Conservation (phyloP, 2,113 vertebrate species). For the Brienomyrus longianalis region DNA sequence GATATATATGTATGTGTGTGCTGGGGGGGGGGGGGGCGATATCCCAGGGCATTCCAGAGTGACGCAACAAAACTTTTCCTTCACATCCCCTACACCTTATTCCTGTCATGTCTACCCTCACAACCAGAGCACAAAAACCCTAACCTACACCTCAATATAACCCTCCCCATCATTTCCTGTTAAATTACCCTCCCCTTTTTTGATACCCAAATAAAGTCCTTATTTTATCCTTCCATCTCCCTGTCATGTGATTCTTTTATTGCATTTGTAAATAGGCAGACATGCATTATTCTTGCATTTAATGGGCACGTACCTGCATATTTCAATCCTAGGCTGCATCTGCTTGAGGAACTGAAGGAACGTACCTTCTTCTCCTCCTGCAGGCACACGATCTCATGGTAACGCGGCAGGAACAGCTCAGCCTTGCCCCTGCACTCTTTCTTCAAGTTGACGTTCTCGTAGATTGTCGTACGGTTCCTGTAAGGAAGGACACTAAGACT, state of each 20-base stretch:
- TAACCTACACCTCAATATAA: too few relatives aligned
- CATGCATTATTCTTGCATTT: background rate
- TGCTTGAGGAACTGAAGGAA: background rate
- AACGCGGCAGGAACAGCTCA: constrained; percentile 53
- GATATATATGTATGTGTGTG: background rate
- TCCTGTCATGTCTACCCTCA: background rate
- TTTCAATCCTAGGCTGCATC: background rate
- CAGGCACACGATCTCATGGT: constrained; percentile 57
- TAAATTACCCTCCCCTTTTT: background rate
- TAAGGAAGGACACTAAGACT: constrained; percentile 40
- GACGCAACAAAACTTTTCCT: background rate
- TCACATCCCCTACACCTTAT: background rate
- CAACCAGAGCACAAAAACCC: too few relatives aligned
- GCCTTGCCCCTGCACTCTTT: constrained; percentile 51
- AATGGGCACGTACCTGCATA: background rate
- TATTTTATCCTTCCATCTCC: background rate
- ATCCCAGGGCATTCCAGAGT: background rate
- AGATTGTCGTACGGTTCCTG: constrained; percentile 53
- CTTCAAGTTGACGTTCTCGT: constrained; percentile 67
- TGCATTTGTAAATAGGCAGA: background rate
- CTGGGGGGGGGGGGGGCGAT: background rate
- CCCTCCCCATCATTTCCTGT: background rate
- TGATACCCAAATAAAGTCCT: background rate
- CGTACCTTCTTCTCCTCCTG: constrained; percentile 63
- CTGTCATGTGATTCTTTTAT: background rate